Base-by-base conservation (phyloP, 2,113 vertebrate species). In the Syngnathus scovelli region DNA sequence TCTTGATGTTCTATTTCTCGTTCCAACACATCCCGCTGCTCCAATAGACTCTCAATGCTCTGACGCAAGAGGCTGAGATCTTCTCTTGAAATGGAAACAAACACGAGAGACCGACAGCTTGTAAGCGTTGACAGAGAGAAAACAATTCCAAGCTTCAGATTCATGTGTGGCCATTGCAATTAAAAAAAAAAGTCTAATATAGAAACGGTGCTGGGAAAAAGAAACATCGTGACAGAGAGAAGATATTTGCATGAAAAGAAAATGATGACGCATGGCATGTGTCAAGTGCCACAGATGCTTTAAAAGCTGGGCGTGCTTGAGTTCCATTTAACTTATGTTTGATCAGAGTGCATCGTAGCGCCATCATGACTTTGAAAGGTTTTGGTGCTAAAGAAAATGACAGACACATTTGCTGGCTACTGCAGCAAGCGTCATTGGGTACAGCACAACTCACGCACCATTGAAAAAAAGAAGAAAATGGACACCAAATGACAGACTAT, bases 1-100 rank as follows among this genome's bases (percentile, higher is more conserved):
- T 82, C 86, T 79, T 93, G 89, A 2, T 18, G 65, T 59, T 87
- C 70, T 0, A 90, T 89, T 67, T 93, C 80, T 2, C 23, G 41
- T 16, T 92, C 92, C 85, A 92, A 72, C 2, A 10, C 21, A 19
- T 84, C 83, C 79, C 90, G 92, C 78, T 93, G 90, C 60, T 80
- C 71, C 83, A 74, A 10, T 54, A 95, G 70, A 65, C 72, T 72
- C 39, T 83, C 48, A 16, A 92, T 83, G 68, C 79, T 88, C 76
- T 85, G 81, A 33, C 27, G 88, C 70, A 92, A 94, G 38, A 88
- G 78, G 4, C 61, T 80, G 64, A 94, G 89, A 61, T 90, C 85
- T 63, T 88, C 88, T 71, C 90, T 92, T 63, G 7, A 54, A 68
- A 70, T 54, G 61, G 61, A 23, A 58, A 41, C 7, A 56, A 72